A percentile compares a stretch with the other conserved stretches of the same genome.
Conservation (phyloP, 2,888 invertebrate genomes). For the Tenthredo scrophulariae region DNA sequence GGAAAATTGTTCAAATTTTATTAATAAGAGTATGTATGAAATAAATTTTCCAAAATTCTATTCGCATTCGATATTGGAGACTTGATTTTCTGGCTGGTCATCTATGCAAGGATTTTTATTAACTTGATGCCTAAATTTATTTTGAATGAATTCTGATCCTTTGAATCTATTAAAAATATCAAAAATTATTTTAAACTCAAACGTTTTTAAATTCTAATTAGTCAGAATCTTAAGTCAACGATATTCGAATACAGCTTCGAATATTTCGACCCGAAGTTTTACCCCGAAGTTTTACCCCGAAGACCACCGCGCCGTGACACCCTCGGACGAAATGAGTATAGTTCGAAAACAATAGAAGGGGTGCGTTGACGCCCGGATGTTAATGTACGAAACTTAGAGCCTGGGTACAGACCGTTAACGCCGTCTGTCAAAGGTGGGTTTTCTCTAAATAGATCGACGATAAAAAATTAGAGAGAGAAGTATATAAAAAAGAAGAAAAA, state of each 20-base stretch:
- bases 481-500: background rate
- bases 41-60: background rate
- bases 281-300: slow-evolving; percentile 9
- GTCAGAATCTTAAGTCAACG: background rate
- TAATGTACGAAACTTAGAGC: slow-evolving; percentile 55
- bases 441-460: background rate
- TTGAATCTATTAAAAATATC: background rate
- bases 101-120: background rate
- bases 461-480: background rate
- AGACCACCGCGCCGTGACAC: slow-evolving; percentile 35
- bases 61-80: background rate
- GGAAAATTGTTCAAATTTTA: background rate
- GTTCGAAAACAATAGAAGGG: slow-evolving; percentile 11
- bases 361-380: slow-evolving; percentile 52
- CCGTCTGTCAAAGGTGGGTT: slow-evolving; percentile 59
- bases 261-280: background rate
- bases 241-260: background rate
- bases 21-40: background rate
- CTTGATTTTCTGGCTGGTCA: background rate
- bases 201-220: background rate
- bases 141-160: background rate
- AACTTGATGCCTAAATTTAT: slow-evolving; percentile 4
- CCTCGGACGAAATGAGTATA: slow-evolving; percentile 23
- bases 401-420: slow-evolving; percentile 58
- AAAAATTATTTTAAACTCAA: background rate